A percentile compares a stretch with the other conserved stretches of the same genome.
Evolutionary conservation across 2,113 vertebrate genomes (phyloP).

Genomic region (Mobula hypostoma): DNA sequence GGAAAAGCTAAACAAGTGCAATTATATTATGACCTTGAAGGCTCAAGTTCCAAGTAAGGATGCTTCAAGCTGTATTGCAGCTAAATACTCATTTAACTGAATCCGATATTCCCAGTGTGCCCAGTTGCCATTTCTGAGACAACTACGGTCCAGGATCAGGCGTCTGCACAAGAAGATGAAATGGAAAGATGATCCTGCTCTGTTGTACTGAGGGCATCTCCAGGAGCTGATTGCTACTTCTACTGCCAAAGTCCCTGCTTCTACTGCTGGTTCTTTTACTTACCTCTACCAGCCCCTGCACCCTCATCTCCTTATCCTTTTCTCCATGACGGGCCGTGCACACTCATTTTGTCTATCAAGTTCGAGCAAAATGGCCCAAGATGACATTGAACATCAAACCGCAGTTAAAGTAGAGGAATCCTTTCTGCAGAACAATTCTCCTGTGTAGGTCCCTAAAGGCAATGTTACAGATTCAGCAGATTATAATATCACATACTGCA

Average conservation of each 20-base stretch:
- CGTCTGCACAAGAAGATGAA: conserved; percentile 53
- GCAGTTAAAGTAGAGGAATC: neutral
- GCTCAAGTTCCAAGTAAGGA: conserved; percentile 66
- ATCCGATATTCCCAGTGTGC: conserved; percentile 71
- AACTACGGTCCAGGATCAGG: conserved; percentile 50
- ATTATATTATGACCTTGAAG: conserved; percentile 63
- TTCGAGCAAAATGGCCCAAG: neutral
- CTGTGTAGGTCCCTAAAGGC: neutral
- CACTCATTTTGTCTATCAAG: neutral
- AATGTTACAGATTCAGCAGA: neutral
- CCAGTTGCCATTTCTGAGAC: conserved; percentile 54
- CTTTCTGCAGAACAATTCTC: too few species aligned
- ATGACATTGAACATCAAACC: conserved; percentile 5
- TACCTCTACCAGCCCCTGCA: neutral
- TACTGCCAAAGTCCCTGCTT: neutral
- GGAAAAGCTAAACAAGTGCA: neutral
- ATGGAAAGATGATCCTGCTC: conserved; percentile 41
- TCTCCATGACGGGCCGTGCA: neutral
- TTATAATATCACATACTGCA: neutral
- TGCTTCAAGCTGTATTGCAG: conserved; percentile 71
- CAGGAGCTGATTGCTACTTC: neutral
- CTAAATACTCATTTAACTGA: conserved; percentile 76
- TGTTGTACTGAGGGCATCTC: conserved; percentile 42
- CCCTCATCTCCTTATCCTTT: neutral
- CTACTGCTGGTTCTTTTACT: neutral